These are phyloP conservation scores for Ormia ochracea DNA, from an alignment of 2,888 invertebrate genomes.

Conservation along the genomic window DNA sequence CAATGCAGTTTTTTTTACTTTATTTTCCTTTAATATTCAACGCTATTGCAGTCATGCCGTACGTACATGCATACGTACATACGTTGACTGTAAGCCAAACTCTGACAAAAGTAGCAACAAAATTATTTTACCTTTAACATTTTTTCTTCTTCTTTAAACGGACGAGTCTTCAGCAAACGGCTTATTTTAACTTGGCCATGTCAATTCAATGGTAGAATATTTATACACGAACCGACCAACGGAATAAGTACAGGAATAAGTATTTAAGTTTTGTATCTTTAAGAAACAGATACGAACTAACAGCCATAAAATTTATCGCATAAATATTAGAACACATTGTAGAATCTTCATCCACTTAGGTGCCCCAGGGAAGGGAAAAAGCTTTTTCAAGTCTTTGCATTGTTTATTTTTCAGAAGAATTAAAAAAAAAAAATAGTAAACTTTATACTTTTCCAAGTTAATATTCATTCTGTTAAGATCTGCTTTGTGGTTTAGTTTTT, in stretches of 20 bases:
- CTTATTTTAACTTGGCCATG: constrained; percentile 33
- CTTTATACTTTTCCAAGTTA: neutral
- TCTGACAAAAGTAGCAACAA: constrained; percentile 21
- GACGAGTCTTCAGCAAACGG: constrained; percentile 22
- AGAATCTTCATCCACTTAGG: constrained; percentile 9
- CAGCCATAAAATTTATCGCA: constrained; percentile 45
- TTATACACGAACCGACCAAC: constrained; percentile 3
- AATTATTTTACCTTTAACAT: constrained; percentile 38
- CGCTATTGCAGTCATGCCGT: neutral
- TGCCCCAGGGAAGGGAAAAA: constrained; percentile 3
- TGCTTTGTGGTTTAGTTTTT: neutral
- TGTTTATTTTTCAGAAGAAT: neutral
- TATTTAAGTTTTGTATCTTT: constrained; percentile 9
- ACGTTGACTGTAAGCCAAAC: constrained; percentile 12
- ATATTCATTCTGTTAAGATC: neutral
- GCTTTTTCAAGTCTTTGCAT: neutral
- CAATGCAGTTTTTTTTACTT: neutral
- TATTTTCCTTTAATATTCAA: constrained; percentile 4
- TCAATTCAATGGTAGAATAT: constrained; percentile 29
- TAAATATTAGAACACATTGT: constrained; percentile 30
- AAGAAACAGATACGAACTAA: constrained; percentile 2
- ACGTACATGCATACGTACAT: too few relatives aligned
- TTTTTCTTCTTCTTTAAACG: neutral
- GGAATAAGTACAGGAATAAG: neutral
- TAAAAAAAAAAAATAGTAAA: constrained; percentile 22